Percentiles rank a stretch among this genome's conserved stretches.
Evolutionary conservation across 2,797 vertebrate species (phyloP).

Genomic region (Hydrocynus forskahlii): DNA sequence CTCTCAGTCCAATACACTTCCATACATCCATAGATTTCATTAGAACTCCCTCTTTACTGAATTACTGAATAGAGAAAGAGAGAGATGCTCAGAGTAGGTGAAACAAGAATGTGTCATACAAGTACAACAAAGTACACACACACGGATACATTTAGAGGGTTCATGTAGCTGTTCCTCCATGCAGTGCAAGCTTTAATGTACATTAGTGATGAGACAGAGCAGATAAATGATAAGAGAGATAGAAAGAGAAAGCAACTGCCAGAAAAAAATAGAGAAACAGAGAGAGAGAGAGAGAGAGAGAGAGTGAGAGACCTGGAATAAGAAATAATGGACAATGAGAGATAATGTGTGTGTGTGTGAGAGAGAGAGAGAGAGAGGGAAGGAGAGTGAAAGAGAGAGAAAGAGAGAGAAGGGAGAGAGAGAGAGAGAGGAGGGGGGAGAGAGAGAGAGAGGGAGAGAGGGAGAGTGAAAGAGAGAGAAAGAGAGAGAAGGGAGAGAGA

Average conservation of each 20-base stretch:
- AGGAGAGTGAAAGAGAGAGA: background rate
- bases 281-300: constrained; percentile 22
- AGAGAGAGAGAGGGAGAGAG: too few relatives aligned
- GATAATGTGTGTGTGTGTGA: background rate
- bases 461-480: too few relatives aligned
- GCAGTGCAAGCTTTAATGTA: background rate
- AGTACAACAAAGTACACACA: background rate
- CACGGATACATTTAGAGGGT: background rate
- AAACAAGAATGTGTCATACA: background rate
- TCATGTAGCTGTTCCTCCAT: background rate
- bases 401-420: background rate
- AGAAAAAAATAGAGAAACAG: constrained; percentile 15
- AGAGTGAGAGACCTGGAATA: background rate
- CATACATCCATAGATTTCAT: constrained; percentile 40
- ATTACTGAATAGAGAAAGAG: constrained; percentile 22
- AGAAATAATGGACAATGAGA: constrained; percentile 2
- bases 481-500: too few relatives aligned
- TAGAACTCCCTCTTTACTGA: constrained; percentile 28
- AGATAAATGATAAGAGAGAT: background rate
- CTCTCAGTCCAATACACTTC: background rate
- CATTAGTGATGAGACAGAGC: constrained; percentile 8
- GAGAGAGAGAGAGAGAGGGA: constrained; percentile 5
- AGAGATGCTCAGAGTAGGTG: background rate
- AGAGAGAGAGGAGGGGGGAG: background rate
- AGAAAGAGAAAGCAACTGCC: background rate